Evolutionary conservation across 1,140 invertebrate species (phyloP).

Genomic region (Ericerus pela): DNA sequence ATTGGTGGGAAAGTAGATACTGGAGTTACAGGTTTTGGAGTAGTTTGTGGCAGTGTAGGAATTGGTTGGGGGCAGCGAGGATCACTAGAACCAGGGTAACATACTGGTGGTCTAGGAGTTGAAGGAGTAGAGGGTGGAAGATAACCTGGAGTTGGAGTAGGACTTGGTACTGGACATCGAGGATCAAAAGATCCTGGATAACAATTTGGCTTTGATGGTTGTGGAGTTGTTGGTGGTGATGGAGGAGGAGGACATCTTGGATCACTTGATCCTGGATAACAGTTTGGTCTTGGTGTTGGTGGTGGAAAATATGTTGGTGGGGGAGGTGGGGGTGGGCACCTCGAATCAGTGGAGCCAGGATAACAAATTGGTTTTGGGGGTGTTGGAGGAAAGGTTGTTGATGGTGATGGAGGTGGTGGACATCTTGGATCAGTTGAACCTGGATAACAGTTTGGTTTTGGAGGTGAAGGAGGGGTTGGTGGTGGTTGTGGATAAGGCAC

Average conservation of each 20-base stretch:
- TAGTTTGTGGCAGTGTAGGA: neutral
- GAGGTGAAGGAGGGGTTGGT: conserved; percentile 18
- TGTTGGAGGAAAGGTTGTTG: conserved; percentile 14
- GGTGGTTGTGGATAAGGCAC: conserved; percentile 24
- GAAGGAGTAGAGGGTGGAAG: conserved; percentile 19
- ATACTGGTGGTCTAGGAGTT: conserved; percentile 18
- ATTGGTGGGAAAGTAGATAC: conserved; percentile 17
- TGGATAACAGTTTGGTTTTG: conserved; percentile 21
- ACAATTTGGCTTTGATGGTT: conserved; percentile 21
- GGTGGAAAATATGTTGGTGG: conserved; percentile 17
- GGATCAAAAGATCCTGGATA: conserved; percentile 30
- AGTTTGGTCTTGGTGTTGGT: conserved; percentile 21
- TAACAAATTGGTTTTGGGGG: conserved; percentile 25
- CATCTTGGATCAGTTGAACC: conserved; percentile 24
- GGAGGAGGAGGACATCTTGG: conserved; percentile 25
- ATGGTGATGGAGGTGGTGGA: conserved; percentile 19
- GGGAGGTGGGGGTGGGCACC: conserved; percentile 24
- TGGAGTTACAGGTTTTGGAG: conserved; percentile 12
- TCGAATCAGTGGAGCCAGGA: conserved; percentile 28
- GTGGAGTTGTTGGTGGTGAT: conserved; percentile 19
- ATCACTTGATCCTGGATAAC: conserved; percentile 28
- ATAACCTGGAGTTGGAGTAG: conserved; percentile 24
- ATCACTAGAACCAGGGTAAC: conserved; percentile 28
- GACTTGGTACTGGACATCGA: conserved; percentile 24
- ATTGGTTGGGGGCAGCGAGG: conserved; percentile 26